phyloP scores from a whole-genome alignment of 2,888 invertebrate genomes.

The Pyralis farinalis region DNA sequence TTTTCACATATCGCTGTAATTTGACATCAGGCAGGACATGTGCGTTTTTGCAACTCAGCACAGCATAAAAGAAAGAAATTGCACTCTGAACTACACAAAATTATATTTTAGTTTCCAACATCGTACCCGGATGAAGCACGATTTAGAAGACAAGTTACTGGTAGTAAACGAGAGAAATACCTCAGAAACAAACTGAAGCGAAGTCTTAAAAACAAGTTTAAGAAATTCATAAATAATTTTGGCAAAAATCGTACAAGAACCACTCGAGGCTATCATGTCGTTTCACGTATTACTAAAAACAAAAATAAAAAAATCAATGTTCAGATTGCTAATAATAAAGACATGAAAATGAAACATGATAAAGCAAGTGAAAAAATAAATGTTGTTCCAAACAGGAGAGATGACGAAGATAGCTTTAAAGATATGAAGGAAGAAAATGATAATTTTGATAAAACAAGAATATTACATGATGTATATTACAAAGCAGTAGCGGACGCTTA shows the following conservation, averaged over 20 bases:
- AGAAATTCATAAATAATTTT: slow-evolving; percentile 27
- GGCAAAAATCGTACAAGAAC: slow-evolving; percentile 33
- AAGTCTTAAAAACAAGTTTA: neutral
- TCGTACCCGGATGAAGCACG: slow-evolving; percentile 12
- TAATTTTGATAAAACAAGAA: slow-evolving; percentile 22
- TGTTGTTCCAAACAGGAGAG: neutral
- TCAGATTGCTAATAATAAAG: neutral
- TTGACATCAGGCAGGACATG: too few species aligned
- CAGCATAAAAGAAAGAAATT: too few species aligned
- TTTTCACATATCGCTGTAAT: too few species aligned
- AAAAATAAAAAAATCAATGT: slow-evolving; percentile 4
- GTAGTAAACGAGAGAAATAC: slow-evolving; percentile 1
- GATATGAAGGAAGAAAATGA: too few species aligned
- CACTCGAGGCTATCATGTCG: slow-evolving; percentile 22
- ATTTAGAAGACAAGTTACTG: slow-evolving; percentile 20
- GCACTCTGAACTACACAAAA: too few species aligned
- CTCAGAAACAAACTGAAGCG: slow-evolving; percentile 10
- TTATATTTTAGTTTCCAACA: slow-evolving; percentile 18
- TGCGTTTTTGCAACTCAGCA: too few species aligned
- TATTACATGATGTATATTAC: slow-evolving; percentile 43
- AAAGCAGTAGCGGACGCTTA: slow-evolving; percentile 40
- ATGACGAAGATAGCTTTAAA: too few species aligned
- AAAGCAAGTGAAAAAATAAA: neutral
- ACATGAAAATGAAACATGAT: neutral
- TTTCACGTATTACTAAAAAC: slow-evolving; percentile 14